Evolutionary conservation across 2,797 vertebrate species (phyloP), one percentile per base, ranked within the genome.

Genomic region (Spea hammondii): DNA sequence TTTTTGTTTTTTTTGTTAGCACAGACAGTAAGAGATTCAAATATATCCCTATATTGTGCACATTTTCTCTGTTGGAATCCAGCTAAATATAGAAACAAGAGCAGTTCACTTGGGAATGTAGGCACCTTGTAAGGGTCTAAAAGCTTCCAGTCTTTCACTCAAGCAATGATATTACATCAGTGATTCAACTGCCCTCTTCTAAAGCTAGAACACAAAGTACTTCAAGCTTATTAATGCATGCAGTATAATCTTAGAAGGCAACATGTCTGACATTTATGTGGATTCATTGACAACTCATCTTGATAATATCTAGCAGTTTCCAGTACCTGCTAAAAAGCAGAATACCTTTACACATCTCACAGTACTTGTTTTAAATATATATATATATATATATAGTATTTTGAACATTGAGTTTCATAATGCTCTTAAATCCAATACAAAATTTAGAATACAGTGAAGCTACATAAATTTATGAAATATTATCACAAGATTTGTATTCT

Each of bases 1-100:
- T 32, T 32, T 32, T 32, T 2, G 32, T 1, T 32, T 32, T 32
- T 32, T 32, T 32, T 32, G 32, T 32, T 32, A 32, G 32, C 32
- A 1, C 32, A 32, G 32, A 72, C 62, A 70, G 79, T 80, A 65
- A 87, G 87, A 86, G 80, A 54, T 51, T 82, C 73, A 83, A 85
- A 86, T 46, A 71, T 84, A 0, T 6, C 85, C 85, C 74, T 85
- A 49, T 59, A 78, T 81, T 85, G 70, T 59, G 79, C 76, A 74
- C 74, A 79, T 87, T 87, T 86, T 72, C 85, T 87, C 83, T 79
- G 77, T 76, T 77, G 82, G 80, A 82, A 84, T 86, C 78, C 65
- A 85, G 79, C 86, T 87, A 86, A 87, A 70, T 85, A 84, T 85
- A 89, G 88, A 89, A 90, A 86, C 75, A 87, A 80, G 85, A 89